Evolutionary conservation across 2,113 vertebrate species (phyloP).

Genomic region (Anarrhichthys ocellatus): DNA sequence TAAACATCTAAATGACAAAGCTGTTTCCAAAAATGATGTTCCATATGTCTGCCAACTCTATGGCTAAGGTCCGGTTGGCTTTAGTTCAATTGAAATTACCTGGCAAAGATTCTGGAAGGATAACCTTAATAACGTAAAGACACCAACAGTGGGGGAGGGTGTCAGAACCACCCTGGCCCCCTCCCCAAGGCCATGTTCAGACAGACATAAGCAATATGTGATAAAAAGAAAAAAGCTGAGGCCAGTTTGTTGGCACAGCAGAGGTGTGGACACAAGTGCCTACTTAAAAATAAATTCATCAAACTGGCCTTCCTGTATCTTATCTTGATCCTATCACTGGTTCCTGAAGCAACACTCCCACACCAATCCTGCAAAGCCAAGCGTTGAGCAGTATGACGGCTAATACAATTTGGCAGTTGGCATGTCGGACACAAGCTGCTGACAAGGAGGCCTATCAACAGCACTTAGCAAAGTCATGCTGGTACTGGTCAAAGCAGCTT

Average conservation of each 20-base stretch:
- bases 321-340: not conserved
- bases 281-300: not conserved
- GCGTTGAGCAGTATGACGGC: not conserved
- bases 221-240: not conserved
- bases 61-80: not conserved
- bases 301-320: not conserved
- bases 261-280: not conserved
- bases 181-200: not conserved
- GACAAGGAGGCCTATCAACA: conserved; percentile 1
- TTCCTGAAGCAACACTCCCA: not conserved
- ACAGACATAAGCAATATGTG: not conserved
- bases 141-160: not conserved
- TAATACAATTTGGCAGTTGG: not conserved
- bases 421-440: not conserved
- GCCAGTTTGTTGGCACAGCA: not conserved
- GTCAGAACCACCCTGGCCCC: not conserved
- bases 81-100: not conserved
- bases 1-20: not conserved
- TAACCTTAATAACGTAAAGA: not conserved
- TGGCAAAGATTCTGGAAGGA: not conserved
- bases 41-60: not conserved
- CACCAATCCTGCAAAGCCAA: not conserved
- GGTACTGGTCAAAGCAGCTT: not conserved
- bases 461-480: not conserved
- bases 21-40: not conserved